Conservation (phyloP, 2,797 vertebrate genomes). For the Dicrostonyx torquatus region DNA sequence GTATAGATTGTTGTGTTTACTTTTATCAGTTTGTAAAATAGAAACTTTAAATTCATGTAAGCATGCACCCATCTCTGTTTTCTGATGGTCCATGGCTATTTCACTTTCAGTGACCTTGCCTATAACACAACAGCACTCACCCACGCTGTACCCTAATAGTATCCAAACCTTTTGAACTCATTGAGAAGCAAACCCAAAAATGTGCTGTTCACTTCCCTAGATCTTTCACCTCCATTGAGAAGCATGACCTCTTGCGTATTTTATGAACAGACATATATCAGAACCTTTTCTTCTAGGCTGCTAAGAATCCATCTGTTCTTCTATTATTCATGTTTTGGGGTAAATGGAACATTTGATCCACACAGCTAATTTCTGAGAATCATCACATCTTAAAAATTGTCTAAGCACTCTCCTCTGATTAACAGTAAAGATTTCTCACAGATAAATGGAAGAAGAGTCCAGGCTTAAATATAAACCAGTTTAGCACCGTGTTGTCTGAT, state of each 20-base stretch:
- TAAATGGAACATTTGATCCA: background rate
- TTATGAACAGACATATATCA: constrained; percentile 37
- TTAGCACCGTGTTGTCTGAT: constrained; percentile 2
- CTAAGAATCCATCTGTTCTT: background rate
- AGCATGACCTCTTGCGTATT: constrained; percentile 51
- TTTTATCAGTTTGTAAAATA: background rate
- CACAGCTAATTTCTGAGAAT: constrained; percentile 15
- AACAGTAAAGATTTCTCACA: background rate
- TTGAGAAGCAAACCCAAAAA: background rate
- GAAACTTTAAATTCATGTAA: constrained; percentile 30
- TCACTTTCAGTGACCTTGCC: background rate
- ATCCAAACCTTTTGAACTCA: background rate
- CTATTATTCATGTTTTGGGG: background rate
- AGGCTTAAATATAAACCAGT: constrained; percentile 29
- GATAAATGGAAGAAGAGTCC: background rate
- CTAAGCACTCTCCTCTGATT: constrained; percentile 1
- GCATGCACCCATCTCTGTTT: background rate
- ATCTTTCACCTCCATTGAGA: background rate
- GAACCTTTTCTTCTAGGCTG: constrained; percentile 28
- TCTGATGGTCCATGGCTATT: background rate
- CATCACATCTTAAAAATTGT: background rate
- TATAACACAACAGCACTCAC: background rate
- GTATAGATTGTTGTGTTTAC: background rate
- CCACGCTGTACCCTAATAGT: background rate
- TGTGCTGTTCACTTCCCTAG: background rate